A percentile compares a stretch with the other conserved stretches of the same genome.
Conservation (phyloP, 2,113 vertebrate species). For the Salvelinus fontinalis region DNA sequence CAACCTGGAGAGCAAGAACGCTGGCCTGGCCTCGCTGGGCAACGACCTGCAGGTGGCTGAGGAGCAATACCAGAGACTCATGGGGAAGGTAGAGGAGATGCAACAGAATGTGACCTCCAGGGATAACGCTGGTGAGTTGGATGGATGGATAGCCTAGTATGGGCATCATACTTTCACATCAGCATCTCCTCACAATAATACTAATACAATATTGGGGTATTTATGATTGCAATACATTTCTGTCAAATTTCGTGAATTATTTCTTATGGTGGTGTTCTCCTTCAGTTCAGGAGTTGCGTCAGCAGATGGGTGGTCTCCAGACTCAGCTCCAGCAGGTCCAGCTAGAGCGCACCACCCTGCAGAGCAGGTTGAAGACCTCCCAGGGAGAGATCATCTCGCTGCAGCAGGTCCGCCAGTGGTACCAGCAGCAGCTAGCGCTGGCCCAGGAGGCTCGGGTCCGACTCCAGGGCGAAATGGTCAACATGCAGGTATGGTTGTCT, state of each 20-base stretch:
- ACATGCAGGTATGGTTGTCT: conserved; percentile 83
- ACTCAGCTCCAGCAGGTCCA: conserved; percentile 91
- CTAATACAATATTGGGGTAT: conserved; percentile 10
- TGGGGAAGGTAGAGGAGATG: conserved; percentile 93
- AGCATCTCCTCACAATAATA: not conserved
- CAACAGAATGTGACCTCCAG: conserved; percentile 83
- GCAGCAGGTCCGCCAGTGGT: conserved; percentile 92
- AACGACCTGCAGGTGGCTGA: conserved; percentile 94
- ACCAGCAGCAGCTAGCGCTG: conserved; percentile 90
- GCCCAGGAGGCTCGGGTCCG: conserved; percentile 94
- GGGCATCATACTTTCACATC: too few relatives aligned
- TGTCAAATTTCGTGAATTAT: not conserved
- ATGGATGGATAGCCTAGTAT: conserved; percentile 5
- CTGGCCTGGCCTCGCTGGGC: conserved; percentile 85
- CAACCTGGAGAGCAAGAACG: conserved; percentile 89
- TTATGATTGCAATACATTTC: too few relatives aligned
- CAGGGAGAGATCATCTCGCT: conserved; percentile 90
- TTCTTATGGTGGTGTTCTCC: conserved; percentile 7
- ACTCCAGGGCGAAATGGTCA: conserved; percentile 94
- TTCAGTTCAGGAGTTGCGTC: conserved; percentile 87
- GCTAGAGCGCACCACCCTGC: conserved; percentile 84
- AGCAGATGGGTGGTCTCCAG: conserved; percentile 86
- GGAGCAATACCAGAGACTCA: conserved; percentile 91
- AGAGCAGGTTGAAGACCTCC: conserved; percentile 87
- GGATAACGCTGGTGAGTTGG: conserved; percentile 83